Conservation (phyloP, 2,888 invertebrate genomes). For the Megamerina dolium region DNA sequence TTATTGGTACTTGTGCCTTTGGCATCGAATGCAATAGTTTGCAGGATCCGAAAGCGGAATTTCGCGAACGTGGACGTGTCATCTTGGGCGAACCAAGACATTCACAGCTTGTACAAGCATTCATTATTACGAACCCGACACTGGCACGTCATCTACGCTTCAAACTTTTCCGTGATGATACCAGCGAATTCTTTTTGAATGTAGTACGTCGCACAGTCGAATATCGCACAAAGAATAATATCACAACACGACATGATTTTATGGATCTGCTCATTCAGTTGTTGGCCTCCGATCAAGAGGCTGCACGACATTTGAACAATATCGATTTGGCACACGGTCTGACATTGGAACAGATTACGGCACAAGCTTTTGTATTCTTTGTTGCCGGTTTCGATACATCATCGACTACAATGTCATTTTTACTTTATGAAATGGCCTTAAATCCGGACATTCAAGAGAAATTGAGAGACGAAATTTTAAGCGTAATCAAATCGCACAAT, state of each 20-base stretch:
- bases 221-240: conserved; percentile 27
- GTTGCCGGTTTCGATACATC: conserved; percentile 55
- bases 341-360: conserved; percentile 48
- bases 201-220: conserved; percentile 16
- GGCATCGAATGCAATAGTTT: conserved; percentile 51
- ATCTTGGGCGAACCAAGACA: conserved; percentile 21
- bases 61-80: conserved; percentile 28
- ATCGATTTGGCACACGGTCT: conserved; percentile 28
- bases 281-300: conserved; percentile 39
- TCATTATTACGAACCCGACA: conserved; percentile 19
- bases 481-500: conserved; percentile 36
- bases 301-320: neutral
- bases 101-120: conserved; percentile 5
- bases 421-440: conserved; percentile 51
- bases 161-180: conserved; percentile 18
- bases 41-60: conserved; percentile 42
- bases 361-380: conserved; percentile 55
- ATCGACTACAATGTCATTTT: conserved; percentile 50
- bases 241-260: conserved; percentile 53
- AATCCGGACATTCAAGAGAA: conserved; percentile 50
- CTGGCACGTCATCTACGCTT: conserved; percentile 21
- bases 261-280: conserved; percentile 54
- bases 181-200: conserved; percentile 46
- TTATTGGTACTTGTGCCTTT: conserved; percentile 52
- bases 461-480: conserved; percentile 47